Evolutionary conservation across 2,888 invertebrate genomes (phyloP).

Genomic region (Pollenia labialis): DNA sequence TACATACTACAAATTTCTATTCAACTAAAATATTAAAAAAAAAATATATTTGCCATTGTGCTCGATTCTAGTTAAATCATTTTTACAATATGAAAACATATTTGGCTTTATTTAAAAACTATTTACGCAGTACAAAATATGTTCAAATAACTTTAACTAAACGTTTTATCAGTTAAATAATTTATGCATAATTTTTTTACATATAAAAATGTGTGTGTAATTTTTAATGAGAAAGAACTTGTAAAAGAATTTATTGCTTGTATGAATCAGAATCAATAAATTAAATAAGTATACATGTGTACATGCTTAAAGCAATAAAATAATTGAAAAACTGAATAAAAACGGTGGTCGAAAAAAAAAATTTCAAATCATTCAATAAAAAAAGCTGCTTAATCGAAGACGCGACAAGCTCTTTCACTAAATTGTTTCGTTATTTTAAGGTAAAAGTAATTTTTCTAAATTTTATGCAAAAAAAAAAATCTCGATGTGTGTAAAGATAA

Average conservation of each 20-base stretch:
- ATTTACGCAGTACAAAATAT: neutral
- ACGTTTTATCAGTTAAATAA: neutral
- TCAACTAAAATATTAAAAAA: no score
- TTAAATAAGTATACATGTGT: neutral
- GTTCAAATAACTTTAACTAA: neutral
- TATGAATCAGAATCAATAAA: neutral
- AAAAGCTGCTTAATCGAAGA: no score
- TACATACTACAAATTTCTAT: no score
- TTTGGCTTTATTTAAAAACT: neutral
- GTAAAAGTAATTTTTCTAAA: no score
- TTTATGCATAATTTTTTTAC: neutral
- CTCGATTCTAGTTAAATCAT: no score
- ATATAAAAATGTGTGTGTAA: neutral
- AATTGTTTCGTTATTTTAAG: no score
- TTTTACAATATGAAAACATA: no score
- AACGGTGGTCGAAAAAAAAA: neutral
- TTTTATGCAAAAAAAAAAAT: no score
- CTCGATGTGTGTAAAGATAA: no score
- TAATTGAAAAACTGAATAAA: neutral
- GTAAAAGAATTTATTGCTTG: slow-evolving; percentile 1
- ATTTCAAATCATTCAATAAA: neutral
- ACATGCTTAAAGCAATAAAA: neutral
- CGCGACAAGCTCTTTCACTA: no score
- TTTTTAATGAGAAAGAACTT: neutral
- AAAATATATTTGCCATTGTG: no score